Evolutionary conservation across 2,797 vertebrate species (phyloP).

Genomic region (Halcyon leucocephala): DNA sequence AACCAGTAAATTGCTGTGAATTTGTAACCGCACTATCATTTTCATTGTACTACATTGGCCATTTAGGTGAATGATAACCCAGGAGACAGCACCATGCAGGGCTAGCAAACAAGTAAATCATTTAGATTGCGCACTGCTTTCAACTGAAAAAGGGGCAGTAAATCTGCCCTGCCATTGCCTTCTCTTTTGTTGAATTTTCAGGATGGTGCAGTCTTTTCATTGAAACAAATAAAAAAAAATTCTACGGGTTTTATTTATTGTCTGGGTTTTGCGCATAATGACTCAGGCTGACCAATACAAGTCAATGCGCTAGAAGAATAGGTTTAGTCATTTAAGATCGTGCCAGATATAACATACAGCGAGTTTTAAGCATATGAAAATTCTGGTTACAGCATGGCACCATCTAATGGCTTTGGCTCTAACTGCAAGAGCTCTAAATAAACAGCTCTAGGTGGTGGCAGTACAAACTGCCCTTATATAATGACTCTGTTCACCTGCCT

Average conservation of each 20-base stretch:
- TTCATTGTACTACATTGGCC: conserved; percentile 71
- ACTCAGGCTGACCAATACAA: conserved; percentile 61
- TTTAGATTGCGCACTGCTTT: conserved; percentile 67
- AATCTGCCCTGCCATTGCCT: conserved; percentile 63
- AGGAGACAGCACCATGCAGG: conserved; percentile 70
- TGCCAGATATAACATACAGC: conserved; percentile 9
- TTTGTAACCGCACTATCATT: conserved; percentile 61
- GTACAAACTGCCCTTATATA: background rate
- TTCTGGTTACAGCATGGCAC: conserved; percentile 66
- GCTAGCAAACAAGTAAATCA: conserved; percentile 75
- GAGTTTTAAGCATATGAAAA: background rate
- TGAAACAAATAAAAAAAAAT: conserved; percentile 61
- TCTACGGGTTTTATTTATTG: conserved; percentile 56
- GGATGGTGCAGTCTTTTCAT: conserved; percentile 55
- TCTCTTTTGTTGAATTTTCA: conserved; percentile 68
- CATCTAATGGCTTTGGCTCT: conserved; percentile 64
- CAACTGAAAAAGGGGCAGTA: conserved; percentile 66
- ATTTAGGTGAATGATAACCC: conserved; percentile 72
- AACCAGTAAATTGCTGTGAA: conserved; percentile 65
- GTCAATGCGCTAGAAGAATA: conserved; percentile 54
- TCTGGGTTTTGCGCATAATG: conserved; percentile 44
- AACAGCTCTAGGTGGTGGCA: background rate
- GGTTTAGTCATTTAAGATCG: conserved; percentile 60
- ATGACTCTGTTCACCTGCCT: background rate
- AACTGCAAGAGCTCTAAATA: conserved; percentile 9